Conservation (phyloP, 1,140 invertebrate genomes). For the Pogonognathellus flavescens region DNA sequence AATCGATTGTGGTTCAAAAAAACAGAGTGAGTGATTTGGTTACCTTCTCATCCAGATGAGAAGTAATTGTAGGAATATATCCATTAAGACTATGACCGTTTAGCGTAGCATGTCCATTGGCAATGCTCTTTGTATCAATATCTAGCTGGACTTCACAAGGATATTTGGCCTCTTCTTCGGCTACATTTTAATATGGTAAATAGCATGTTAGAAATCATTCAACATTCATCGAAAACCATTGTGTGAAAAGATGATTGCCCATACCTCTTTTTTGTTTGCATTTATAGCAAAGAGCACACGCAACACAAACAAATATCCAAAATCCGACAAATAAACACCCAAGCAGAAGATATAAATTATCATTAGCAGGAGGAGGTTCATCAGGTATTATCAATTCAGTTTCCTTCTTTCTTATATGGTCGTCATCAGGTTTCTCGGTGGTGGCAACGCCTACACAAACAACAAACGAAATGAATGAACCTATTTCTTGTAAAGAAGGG, state of each 20-base stretch:
- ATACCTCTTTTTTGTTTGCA: constrained; percentile 66
- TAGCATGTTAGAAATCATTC: not conserved
- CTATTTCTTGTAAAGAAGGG: not conserved
- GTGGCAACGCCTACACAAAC: constrained; percentile 50
- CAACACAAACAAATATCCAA: constrained; percentile 65
- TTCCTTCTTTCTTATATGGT: constrained; percentile 59
- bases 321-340: constrained; percentile 73
- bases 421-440: constrained; percentile 68
- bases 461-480: not conserved
- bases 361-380: constrained; percentile 67
- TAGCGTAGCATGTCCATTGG: constrained; percentile 50
- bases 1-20: no score
- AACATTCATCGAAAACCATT: not conserved
- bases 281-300: constrained; percentile 65
- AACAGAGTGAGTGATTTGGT: no score
- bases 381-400: constrained; percentile 63
- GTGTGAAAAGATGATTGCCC: not conserved
- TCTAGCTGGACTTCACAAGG: constrained; percentile 60
- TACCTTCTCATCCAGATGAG: constrained; percentile 66
- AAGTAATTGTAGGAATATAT: constrained; percentile 64
- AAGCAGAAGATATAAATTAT: constrained; percentile 75
- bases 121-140: constrained; percentile 59
- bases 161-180: constrained; percentile 65
- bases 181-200: constrained; percentile 41
- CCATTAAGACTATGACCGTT: constrained; percentile 59